Conservation (phyloP, 2,113 vertebrate genomes). For the Steatornis caripensis region DNA sequence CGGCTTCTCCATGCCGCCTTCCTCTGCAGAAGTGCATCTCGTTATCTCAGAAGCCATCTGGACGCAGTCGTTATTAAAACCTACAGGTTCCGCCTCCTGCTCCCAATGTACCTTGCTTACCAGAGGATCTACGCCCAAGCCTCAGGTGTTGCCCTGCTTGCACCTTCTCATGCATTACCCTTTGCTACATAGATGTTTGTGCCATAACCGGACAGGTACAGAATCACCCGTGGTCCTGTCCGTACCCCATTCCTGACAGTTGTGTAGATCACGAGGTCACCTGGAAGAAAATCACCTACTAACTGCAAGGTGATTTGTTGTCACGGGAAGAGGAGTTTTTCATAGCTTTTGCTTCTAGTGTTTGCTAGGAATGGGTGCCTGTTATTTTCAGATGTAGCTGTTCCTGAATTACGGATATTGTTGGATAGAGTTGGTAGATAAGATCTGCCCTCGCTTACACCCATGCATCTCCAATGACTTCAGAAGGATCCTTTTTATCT, state of each 20-base stretch:
- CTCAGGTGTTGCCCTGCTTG: background rate
- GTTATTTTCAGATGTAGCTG: background rate
- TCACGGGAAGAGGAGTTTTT: background rate
- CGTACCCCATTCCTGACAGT: background rate
- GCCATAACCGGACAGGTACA: background rate
- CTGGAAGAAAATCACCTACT: background rate
- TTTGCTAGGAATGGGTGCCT: background rate
- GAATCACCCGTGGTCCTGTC: background rate
- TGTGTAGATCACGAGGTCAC: background rate
- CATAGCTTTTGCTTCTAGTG: background rate
- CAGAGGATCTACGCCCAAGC: background rate
- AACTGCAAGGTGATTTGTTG: background rate
- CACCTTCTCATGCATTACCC: rapidly evolving
- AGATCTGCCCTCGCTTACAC: background rate
- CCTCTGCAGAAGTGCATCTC: background rate
- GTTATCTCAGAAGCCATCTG: background rate
- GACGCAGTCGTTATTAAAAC: background rate
- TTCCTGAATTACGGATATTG: slow-evolving; percentile 2
- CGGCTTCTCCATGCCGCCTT: background rate
- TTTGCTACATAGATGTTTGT: background rate
- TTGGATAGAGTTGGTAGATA: background rate
- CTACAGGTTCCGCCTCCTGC: background rate
- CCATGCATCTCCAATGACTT: background rate
- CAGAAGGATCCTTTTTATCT: background rate
- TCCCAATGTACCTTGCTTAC: background rate